Base-by-base conservation (phyloP, 1,140 invertebrate species). In the Drosophila eugracilis region DNA sequence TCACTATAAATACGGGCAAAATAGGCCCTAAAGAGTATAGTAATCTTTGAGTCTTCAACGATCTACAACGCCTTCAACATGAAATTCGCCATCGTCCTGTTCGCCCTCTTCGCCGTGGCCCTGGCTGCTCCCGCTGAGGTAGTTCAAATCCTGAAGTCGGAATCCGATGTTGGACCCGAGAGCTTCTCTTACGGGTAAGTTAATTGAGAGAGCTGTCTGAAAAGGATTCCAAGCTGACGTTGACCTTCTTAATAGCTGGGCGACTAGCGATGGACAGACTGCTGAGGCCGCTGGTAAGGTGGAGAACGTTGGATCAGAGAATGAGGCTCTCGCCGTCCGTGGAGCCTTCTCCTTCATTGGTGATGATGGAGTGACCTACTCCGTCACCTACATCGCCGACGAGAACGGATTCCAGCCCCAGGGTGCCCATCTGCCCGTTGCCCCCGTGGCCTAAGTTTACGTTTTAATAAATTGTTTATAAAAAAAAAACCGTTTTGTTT, bases 361-460 rank as follows among this genome's bases (percentile, higher is more conserved):
- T 47, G 60, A 69, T 21, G 67, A 90, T 52, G 88, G 88, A 22
- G 17, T 54, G 24, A 49, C 45, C 15, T 84, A 58, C 67, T 45
- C 45, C 6, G 45, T 90, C 36, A 74, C 5, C 52, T 90, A 90
- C 19, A 21, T 80, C 19, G 88, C 88, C 49, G 85, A 85, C 73
- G 77, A 89, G 90, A 95, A 95, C 67, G 96, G 96, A 28, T 96
- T 94, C 93, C 94, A 94, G 62, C 94, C 95, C 3, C 41, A 91
- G 54, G 94, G 94, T 12, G 93, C 92, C 36, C 94, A 95, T 91
- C 73, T 95, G 14, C 90, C 89, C 26, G 81, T 86, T 10, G 94
- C 95, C 24, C 73, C 78, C 12, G 37, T 36, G 15, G 75, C 65
- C n/a, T 72, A 78, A 76, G 47, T 22, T 32, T 15, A 63, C 37